Evolutionary conservation across 1,140 invertebrate genomes (phyloP), one percentile per base, ranked within the genome.

Genomic region (Sesamia nonagrioides): DNA sequence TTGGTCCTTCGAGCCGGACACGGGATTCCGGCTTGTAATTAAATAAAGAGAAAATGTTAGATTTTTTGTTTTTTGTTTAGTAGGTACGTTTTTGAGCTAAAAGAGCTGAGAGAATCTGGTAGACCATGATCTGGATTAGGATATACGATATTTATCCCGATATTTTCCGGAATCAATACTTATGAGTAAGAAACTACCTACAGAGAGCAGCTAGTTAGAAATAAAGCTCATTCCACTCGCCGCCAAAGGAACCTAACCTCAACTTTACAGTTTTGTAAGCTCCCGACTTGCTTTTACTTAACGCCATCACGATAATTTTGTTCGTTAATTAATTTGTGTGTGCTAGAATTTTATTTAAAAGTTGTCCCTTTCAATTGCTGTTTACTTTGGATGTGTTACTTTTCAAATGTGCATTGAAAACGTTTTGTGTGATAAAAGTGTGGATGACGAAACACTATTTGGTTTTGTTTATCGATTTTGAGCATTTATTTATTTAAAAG

Each of bases 301-400:
- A 73, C 80, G 56, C 54, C 54, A 63, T 77, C 77, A 37, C 54
- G 80, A 79, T 82, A 82, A 82, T 68, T 79, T 45, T 6, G 40
- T 50, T 11, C 17, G 80, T 79, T 82, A 82, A 82, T 82, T 82
- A 82, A 82, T 82, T 82, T 79, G 80, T 79, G 73, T 82, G 56
- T 58, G 45, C 50, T 45, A 63, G 66, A 77, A 73, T 76, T 78
- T 77, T 82, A 76, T 82, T 78, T 82, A 75, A 74, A 68, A 74
- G 60, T 42, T 74, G 45, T 54, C 33, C 17, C 50, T 72, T 63
- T 76, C 68, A 61, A 37, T 35, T 5, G 42, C 7, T 76, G 27
- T 52, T 69, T 71, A 21, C 9, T 33, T 60, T 33, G n/a, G 45
- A 11, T 60, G 40, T 50, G 63, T 68, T 74, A 71, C 9, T 58